Evolutionary conservation across 2,888 invertebrate species (phyloP).

Genomic region (Hirtodrosophila trivittata): DNA sequence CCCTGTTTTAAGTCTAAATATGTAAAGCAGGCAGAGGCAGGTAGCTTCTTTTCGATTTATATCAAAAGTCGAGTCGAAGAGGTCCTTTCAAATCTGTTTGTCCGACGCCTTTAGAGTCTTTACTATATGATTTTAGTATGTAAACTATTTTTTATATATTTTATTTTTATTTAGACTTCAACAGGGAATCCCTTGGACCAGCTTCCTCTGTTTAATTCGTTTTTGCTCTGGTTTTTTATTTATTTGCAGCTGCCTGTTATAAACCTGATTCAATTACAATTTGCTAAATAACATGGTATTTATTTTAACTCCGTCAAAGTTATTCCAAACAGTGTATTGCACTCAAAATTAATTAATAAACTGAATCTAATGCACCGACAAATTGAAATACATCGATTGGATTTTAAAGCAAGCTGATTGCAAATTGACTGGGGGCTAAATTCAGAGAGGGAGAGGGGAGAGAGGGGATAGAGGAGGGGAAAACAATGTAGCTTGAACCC

Average conservation of each 20-base stretch:
- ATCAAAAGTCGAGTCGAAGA: too few species aligned
- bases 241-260: not conserved
- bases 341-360: conserved; percentile 72
- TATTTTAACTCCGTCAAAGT: conserved; percentile 12
- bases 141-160: not conserved
- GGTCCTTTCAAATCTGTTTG: too few species aligned
- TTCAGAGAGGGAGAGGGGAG: conserved; percentile 10
- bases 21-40: too few species aligned
- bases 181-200: too few species aligned
- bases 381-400: conserved; percentile 68
- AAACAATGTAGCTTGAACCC: conserved; percentile 19
- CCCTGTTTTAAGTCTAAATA: too few species aligned
- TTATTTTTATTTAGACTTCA: conserved; percentile 3
- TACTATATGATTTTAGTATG: too few species aligned
- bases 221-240: too few species aligned
- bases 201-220: too few species aligned
- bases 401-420: conserved; percentile 53
- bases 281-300: conserved; percentile 12
- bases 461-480: not conserved
- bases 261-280: conserved; percentile 20
- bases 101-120: too few species aligned
- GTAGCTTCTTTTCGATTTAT: too few species aligned
- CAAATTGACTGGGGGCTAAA: conserved; percentile 39
- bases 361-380: conserved; percentile 55
- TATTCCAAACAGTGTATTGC: conserved; percentile 2